These are phyloP conservation scores for Phymastichus coffea DNA, from an alignment of 1,140 invertebrate species.

Conservation along the genomic window DNA sequence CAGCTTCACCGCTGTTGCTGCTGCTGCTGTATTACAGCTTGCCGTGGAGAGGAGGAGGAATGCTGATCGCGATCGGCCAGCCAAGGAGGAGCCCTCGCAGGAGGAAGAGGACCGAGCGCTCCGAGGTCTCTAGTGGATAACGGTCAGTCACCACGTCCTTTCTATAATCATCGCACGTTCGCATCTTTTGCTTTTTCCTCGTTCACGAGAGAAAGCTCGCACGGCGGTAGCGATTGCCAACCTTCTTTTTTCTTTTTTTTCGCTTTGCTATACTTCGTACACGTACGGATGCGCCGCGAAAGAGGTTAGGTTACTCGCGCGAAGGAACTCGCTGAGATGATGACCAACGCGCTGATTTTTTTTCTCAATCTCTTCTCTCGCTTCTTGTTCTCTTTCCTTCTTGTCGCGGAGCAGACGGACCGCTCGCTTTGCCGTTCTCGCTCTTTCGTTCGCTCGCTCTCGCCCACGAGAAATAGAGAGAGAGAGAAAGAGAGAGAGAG, in stretches of 20 bases:
- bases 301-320: no score
- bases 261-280: no score
- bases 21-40: constrained; percentile 3
- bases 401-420: constrained; percentile 21
- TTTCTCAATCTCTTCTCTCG: no score
- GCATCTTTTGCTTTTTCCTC: constrained; percentile 40
- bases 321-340: no score
- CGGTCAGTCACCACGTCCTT: not conserved
- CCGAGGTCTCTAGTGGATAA: not conserved
- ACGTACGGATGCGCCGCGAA: no score
- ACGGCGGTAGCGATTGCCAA: no score
- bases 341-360: no score
- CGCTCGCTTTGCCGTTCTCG: constrained; percentile 7
- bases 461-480: no score
- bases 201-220: no score
- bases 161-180: constrained; percentile 25
- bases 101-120: not conserved
- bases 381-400: no score
- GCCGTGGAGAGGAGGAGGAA: not conserved
- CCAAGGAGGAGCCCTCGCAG: not conserved
- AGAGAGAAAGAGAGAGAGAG: no score
- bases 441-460: constrained; percentile 11
- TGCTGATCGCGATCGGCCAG: constrained; percentile 12
- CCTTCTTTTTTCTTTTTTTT: no score
- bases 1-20: constrained; percentile 3